A percentile compares a stretch with the other conserved stretches of the same genome.
These are phyloP conservation scores for Larimichthys crocea DNA, from an alignment of 2,113 vertebrate genomes.

Conservation along the genomic window DNA sequence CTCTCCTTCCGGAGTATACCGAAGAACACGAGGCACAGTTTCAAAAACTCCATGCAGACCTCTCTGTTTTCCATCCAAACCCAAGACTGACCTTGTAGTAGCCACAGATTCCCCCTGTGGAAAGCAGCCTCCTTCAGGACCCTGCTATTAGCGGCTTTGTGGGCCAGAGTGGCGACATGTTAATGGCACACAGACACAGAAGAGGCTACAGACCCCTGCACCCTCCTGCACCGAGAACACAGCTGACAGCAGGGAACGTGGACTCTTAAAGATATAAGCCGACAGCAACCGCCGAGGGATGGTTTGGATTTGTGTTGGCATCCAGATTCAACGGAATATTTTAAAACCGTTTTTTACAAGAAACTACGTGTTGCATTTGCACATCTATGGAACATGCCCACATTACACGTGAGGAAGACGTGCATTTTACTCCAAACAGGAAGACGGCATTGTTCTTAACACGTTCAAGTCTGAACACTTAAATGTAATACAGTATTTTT, in stretches of 20 bases:
- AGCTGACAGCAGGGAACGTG: constrained; percentile 59
- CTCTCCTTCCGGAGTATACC: neutral
- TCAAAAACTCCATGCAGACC: constrained; percentile 26
- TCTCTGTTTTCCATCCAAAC: constrained; percentile 67
- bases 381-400: constrained; percentile 20
- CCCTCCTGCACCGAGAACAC: constrained; percentile 23
- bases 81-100: constrained; percentile 73
- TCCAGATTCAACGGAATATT: constrained; percentile 24
- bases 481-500: neutral
- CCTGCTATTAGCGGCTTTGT: constrained; percentile 78
- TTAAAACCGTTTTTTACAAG: constrained; percentile 38
- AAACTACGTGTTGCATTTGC: constrained; percentile 24
- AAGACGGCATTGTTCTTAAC: neutral
- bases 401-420: neutral
- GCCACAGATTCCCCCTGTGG: constrained; percentile 75
- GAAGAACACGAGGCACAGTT: constrained; percentile 41
- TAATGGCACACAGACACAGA: constrained; percentile 72
- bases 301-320: constrained; percentile 47
- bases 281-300: constrained; percentile 33
- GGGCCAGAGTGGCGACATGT: constrained; percentile 74
- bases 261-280: constrained; percentile 35
- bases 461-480: neutral
- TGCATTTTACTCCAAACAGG: neutral
- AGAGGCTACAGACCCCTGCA: constrained; percentile 51
- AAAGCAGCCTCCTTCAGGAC: constrained; percentile 64